phyloP scores from a whole-genome alignment of 2,113 vertebrate genomes.

The Aythya baeri region DNA sequence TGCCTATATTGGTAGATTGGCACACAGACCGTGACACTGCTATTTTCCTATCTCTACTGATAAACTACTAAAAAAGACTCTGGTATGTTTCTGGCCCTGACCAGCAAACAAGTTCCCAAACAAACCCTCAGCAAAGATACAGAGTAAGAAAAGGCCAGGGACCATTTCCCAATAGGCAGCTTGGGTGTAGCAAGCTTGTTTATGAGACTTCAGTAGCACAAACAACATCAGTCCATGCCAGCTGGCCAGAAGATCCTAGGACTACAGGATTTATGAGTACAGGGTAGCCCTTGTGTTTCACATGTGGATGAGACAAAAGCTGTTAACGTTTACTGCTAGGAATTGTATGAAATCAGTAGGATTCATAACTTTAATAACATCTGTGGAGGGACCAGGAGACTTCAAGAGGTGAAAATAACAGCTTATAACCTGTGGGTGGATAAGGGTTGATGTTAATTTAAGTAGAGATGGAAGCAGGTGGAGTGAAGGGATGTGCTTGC shows the following conservation, averaged over 20 bases:
- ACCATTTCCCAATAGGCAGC: background rate
- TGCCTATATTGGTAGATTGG: background rate
- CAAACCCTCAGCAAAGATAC: background rate
- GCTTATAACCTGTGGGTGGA: background rate
- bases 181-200: background rate
- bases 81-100: background rate
- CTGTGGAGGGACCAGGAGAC: background rate
- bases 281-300: background rate
- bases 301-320: background rate
- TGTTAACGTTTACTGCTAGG: background rate
- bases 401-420: background rate
- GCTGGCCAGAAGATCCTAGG: background rate
- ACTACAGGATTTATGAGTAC: background rate
- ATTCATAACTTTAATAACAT: background rate
- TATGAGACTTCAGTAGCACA: background rate
- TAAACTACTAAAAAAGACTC: background rate
- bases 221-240: background rate
- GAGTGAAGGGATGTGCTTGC: background rate
- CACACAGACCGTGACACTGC: accelerated
- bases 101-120: background rate
- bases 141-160: background rate
- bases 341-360: background rate
- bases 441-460: background rate
- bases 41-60: background rate
- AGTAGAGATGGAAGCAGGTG: background rate